Percentiles rank a stretch among this genome's conserved stretches.
phyloP scores from a whole-genome alignment of 2,113 vertebrate genomes.

The Xiphias gladius region DNA sequence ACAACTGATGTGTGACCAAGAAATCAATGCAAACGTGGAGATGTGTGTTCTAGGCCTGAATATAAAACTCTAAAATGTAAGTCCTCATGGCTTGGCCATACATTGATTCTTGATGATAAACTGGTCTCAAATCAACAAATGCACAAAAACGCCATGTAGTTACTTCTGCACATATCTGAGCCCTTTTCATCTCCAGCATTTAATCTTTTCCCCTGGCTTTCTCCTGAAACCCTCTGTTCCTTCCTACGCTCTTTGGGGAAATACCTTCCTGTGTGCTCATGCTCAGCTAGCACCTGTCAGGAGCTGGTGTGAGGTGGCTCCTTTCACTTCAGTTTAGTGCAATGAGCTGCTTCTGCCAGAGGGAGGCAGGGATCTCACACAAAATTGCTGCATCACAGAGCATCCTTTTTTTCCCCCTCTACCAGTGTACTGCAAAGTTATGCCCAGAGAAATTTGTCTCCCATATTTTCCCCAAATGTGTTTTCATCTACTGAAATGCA shows the following conservation, averaged over 20 bases:
- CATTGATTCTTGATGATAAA: background rate
- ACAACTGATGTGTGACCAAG: background rate
- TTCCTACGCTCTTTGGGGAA: slow-evolving; percentile 53
- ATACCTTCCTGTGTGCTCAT: slow-evolving; percentile 54
- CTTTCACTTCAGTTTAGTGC: slow-evolving; percentile 28
- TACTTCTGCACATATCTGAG: slow-evolving; percentile 30
- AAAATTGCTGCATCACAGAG: slow-evolving; percentile 62
- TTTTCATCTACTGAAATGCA: slow-evolving; percentile 13
- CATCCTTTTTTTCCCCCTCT: too few relatives aligned
- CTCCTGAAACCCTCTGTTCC: slow-evolving; percentile 8
- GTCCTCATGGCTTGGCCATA: background rate
- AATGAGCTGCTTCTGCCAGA: slow-evolving; percentile 50
- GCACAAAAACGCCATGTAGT: background rate
- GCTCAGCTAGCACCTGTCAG: slow-evolving; percentile 54
- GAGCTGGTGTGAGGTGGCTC: slow-evolving; percentile 20
- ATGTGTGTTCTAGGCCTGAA: background rate
- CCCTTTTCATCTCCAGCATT: slow-evolving; percentile 11
- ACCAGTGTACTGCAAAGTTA: slow-evolving; percentile 27
- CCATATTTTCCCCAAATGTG: background rate
- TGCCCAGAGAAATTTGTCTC: slow-evolving; percentile 5
- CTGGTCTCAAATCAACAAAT: background rate
- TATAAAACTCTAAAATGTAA: background rate
- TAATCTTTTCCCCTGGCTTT: background rate
- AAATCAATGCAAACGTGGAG: background rate
- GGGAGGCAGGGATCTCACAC: slow-evolving; percentile 56